Base-by-base conservation (phyloP, 1,140 invertebrate species). In the Drosophila bocki region DNA sequence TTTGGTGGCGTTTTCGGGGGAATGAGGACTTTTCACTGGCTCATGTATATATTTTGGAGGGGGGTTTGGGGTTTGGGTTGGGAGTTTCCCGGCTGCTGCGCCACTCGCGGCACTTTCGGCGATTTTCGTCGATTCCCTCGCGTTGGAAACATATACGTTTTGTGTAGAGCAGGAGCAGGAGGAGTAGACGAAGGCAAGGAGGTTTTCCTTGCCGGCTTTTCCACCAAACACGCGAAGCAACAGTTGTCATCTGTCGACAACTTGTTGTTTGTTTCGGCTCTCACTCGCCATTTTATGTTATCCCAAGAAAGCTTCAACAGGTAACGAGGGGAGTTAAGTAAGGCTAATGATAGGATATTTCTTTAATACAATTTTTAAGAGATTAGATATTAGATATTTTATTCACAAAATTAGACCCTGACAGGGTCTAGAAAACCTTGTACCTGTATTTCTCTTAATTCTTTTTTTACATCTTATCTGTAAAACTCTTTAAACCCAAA, bases 191-290 rank as follows among this genome's bases (percentile, higher is more conserved):
- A 6, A 41, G 51, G n/a, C 33, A 13, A 29, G 33, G 7, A 7
- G 48, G 32, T 19, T 54, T 45, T n/a, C 22, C 35, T 29, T 7
- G 37, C 35, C 54, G 53, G 54, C 50, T 33, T 42, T 63, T 44
- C 29, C 29, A 42, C 17, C 29, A 53, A 54, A 72, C 53, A 45
- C 50, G 19, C 33, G 53, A 9, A 80, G 83, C 83, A 87, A 87
- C 83, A 87, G 83, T 87, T 87, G 83, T 84, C 83, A 78, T 75
- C 53, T 56, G 69, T 59, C 78, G 61, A 63, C 82, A 85, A 86
- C 83, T 83, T 80, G 83, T 87, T 87, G 83, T 86, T 82, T 50
- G 64, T 22, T 62, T 35, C 17, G 15, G 39, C 32, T 15, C 9
- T 39, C 19, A 12, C 13, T 17, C 44, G 11, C 8, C 22, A 9